Evolutionary conservation across 2,113 vertebrate genomes (phyloP).

Genomic region (Caranx ignobilis): DNA sequence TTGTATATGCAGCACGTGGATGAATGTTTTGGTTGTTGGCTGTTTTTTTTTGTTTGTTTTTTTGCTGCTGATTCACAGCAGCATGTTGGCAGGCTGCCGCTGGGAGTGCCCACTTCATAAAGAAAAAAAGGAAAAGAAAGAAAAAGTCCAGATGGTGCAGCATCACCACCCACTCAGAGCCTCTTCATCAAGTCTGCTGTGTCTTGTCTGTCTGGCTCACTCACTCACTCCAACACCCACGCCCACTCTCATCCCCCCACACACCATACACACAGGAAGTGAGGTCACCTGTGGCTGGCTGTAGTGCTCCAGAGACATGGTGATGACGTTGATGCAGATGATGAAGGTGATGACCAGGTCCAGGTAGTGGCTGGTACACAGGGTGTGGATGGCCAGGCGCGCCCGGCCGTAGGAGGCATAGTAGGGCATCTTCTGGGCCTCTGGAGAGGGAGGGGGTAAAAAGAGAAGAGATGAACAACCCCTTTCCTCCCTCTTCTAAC

Average conservation of each 20-base stretch:
- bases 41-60: conserved; percentile 12
- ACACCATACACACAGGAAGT: too few relatives aligned
- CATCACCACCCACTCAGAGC: conserved; percentile 16
- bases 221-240: background rate
- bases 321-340: conserved; percentile 99
- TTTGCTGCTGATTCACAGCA: conserved; percentile 54
- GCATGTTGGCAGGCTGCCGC: conserved; percentile 33
- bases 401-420: conserved; percentile 92
- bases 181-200: conserved; percentile 1
- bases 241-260: too few relatives aligned
- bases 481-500: conserved; percentile 84
- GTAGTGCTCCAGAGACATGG: conserved; percentile 99
- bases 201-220: background rate
- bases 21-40: conserved; percentile 43
- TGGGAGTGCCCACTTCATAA: conserved; percentile 28
- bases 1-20: conserved; percentile 18
- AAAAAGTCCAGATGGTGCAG: conserved; percentile 32
- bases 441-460: conserved; percentile 73
- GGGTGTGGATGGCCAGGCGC: conserved; percentile 93
- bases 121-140: background rate
- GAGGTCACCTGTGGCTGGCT: conserved; percentile 91
- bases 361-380: conserved; percentile 98
- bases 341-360: conserved; percentile 99
- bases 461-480: conserved; percentile 13
- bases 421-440: conserved; percentile 96